phyloP scores from a whole-genome alignment of 1,140 invertebrate genomes.

The Cydia pomonella region DNA sequence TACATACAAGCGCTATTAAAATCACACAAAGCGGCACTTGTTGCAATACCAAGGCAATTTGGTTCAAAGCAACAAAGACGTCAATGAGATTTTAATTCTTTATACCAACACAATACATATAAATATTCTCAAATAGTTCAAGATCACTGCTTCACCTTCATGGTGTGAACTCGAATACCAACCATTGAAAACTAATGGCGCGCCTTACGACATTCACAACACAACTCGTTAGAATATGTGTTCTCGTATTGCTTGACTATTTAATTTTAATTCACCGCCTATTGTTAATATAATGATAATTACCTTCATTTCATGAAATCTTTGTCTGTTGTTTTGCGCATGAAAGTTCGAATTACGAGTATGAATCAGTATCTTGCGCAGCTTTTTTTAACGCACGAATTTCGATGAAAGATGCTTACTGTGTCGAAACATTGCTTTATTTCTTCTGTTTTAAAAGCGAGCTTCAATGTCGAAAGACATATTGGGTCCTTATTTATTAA shows the following conservation, averaged over 20 bases:
- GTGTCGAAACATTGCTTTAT: background rate
- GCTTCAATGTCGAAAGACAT: background rate
- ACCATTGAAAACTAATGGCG: constrained; percentile 31
- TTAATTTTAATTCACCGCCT: constrained; percentile 22
- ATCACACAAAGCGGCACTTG: constrained; percentile 5
- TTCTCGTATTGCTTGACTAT: background rate
- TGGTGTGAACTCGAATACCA: constrained; percentile 30
- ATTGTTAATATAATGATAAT: constrained; percentile 28
- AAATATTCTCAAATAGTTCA: constrained; percentile 33
- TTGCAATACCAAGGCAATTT: constrained; percentile 3
- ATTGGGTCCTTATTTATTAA: background rate
- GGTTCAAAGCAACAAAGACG: constrained; percentile 26
- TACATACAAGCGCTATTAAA: background rate
- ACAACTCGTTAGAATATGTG: constrained; percentile 18
- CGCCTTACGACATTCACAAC: constrained; percentile 17
- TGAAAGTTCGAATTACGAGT: background rate
- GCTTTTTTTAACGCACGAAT: constrained; percentile 6
- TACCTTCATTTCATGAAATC: constrained; percentile 11
- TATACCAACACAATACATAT: constrained; percentile 18
- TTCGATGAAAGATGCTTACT: background rate
- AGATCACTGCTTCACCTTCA: constrained; percentile 27
- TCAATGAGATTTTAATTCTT: constrained; percentile 31
- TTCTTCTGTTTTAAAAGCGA: background rate
- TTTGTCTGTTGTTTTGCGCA: constrained; percentile 1
- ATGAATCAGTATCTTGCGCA: constrained; percentile 2